phyloP scores from a whole-genome alignment of 2,113 vertebrate species.

The Apeltes quadracus region DNA sequence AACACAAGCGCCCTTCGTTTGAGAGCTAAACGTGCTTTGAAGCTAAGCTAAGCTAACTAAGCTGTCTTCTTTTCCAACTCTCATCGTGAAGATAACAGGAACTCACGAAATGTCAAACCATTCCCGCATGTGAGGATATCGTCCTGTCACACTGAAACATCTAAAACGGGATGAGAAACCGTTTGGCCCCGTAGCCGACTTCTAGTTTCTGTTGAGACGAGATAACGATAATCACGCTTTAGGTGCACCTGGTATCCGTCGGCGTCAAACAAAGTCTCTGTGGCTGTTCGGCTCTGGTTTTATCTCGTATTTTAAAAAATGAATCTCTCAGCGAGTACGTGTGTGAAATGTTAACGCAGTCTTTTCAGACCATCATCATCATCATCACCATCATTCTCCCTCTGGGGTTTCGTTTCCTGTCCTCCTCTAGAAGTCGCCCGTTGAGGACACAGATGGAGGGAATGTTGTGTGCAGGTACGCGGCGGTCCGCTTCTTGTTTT shows the following conservation, averaged over 20 bases:
- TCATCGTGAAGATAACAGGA: neutral
- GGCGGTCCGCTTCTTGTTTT: slow-evolving; percentile 13
- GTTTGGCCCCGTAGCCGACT: neutral
- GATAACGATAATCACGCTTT: neutral
- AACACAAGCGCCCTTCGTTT: neutral
- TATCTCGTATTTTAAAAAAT: slow-evolving; percentile 1
- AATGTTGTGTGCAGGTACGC: neutral
- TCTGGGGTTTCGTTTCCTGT: slow-evolving; percentile 29
- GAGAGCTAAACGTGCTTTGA: too few relatives aligned
- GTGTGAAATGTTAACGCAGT: slow-evolving; percentile 3
- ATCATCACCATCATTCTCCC: slow-evolving; percentile 6
- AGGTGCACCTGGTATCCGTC: too few relatives aligned
- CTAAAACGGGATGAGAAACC: neutral
- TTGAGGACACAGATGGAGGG: slow-evolving; percentile 18
- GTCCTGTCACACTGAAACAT: too few relatives aligned
- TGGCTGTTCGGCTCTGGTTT: neutral
- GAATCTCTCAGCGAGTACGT: neutral
- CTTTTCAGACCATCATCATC: slow-evolving; percentile 10
- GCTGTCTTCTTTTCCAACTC: neutral
- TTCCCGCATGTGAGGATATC: neutral
- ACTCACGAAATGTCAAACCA: neutral
- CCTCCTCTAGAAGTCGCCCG: slow-evolving; percentile 33
- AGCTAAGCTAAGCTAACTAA: slow-evolving; percentile 9
- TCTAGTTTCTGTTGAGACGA: neutral
- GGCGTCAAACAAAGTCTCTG: too few relatives aligned